Conservation (phyloP, 2,888 invertebrate genomes). For the Drosophila mayaguana region DNA sequence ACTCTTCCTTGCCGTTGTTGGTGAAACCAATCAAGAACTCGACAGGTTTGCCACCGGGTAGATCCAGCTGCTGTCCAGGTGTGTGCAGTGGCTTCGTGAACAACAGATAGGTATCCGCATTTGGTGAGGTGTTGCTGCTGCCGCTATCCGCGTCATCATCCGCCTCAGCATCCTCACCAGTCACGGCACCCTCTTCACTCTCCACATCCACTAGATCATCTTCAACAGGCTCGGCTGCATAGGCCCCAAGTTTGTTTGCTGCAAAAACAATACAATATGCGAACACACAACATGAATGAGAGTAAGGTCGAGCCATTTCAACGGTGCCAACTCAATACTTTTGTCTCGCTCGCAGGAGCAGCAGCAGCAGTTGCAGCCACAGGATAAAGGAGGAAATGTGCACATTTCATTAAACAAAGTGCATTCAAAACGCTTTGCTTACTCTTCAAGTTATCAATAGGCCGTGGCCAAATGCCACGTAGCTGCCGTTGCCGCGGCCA, state of each 20-base stretch:
- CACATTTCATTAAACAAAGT: neutral
- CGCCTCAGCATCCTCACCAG: slow-evolving; percentile 86
- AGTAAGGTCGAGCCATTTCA: slow-evolving; percentile 37
- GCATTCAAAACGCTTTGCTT: neutral
- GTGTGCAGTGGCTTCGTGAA: slow-evolving; percentile 92
- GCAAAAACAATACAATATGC: slow-evolving; percentile 33
- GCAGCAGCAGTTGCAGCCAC: neutral
- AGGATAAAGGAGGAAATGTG: neutral
- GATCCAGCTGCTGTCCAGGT: slow-evolving; percentile 89
- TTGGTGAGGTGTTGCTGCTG: slow-evolving; percentile 89
- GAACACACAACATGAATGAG: slow-evolving; percentile 16
- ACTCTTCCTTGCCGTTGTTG: slow-evolving; percentile 96
- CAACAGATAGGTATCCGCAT: slow-evolving; percentile 95
- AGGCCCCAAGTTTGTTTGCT: slow-evolving; percentile 86
- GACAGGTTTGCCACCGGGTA: slow-evolving; percentile 93
- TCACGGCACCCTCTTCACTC: slow-evolving; percentile 82
- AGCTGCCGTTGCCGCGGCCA: slow-evolving; percentile 5
- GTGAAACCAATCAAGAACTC: slow-evolving; percentile 98
- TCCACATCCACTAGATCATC: slow-evolving; percentile 87
- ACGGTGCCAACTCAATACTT: slow-evolving; percentile 65
- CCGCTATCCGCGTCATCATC: slow-evolving; percentile 86
- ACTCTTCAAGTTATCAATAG: neutral
- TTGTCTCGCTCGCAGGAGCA: slow-evolving; percentile 11
- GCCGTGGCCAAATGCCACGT: slow-evolving; percentile 58
- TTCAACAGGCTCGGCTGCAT: slow-evolving; percentile 86